Conservation (phyloP, 35 echinoderm and acorn worm genomes). For the Lytechinus variegatus region DNA sequence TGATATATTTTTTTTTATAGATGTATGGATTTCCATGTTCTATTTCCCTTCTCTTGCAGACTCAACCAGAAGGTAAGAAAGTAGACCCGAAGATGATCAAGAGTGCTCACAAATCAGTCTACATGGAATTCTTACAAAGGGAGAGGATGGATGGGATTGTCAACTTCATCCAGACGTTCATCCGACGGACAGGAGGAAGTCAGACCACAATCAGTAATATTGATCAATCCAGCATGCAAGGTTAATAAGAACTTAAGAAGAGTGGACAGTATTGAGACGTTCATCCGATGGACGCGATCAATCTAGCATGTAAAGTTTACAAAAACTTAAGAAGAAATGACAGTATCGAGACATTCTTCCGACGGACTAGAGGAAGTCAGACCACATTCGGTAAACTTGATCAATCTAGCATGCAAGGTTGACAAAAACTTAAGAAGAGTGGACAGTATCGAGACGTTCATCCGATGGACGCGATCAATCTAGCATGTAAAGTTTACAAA, state of each 20-base stretch:
- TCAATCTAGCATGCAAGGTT: too few species aligned
- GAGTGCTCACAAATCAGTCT: conserved; percentile 53
- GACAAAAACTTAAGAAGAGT: not conserved
- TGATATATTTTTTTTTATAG: too few species aligned
- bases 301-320: not conserved
- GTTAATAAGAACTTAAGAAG: too few species aligned
- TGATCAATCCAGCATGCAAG: not conserved
- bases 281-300: not conserved
- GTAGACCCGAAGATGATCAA: conserved; percentile 75
- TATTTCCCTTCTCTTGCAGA: conserved; percentile 45
- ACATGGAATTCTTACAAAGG: conserved; percentile 76
- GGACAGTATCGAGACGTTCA: conserved; percentile 77
- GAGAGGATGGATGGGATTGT: conserved; percentile 80
- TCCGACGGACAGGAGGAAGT: conserved; percentile 39
- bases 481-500: too few species aligned
- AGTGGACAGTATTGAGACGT: conserved; percentile 74
- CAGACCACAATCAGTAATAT: not conserved
- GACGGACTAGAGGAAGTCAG: not conserved
- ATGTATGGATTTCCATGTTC: not conserved
- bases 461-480: too few species aligned
- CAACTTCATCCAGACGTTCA: conserved; percentile 80
- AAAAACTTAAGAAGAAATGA: not conserved
- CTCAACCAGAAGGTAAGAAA: conserved; percentile 67
- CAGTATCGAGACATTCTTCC: conserved; percentile 58
- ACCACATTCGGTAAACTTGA: too few species aligned